These are phyloP conservation scores for Penelope pileata DNA, from an alignment of 2,113 vertebrate species.

Conservation along the genomic window DNA sequence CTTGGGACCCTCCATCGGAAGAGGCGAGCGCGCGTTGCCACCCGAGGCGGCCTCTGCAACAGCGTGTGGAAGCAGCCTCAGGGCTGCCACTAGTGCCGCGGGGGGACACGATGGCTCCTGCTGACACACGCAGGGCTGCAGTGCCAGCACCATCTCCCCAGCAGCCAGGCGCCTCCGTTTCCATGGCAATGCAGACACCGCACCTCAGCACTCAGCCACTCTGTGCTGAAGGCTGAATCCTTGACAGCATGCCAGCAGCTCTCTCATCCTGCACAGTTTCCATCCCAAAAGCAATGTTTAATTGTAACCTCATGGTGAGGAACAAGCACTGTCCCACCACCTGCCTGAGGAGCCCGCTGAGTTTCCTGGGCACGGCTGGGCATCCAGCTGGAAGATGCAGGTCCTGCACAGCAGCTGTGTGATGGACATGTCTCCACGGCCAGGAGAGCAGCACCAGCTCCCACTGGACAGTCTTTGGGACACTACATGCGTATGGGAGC, in stretches of 20 bases:
- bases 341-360: neutral
- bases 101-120: neutral
- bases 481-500: rapidly evolving
- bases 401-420: neutral
- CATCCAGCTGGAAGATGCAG: neutral
- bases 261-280: neutral
- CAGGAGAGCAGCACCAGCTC: neutral
- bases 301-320: neutral
- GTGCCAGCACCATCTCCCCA: conserved; percentile 22
- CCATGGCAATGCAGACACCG: conserved; percentile 68
- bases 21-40: neutral
- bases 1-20: neutral
- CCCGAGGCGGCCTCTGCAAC: neutral
- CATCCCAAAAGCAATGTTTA: neutral
- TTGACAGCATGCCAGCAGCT: neutral
- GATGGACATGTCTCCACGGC: rapidly evolving
- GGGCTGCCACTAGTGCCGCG: neutral
- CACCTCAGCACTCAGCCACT: neutral
- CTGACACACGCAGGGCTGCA: rapidly evolving
- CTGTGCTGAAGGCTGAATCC: conserved; percentile 7
- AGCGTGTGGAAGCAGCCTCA: neutral
- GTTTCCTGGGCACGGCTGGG: rapidly evolving
- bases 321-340: neutral
- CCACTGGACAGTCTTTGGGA: neutral
- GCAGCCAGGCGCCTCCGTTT: conserved; percentile 59